phyloP scores from a whole-genome alignment of 2,113 vertebrate genomes.

The Prolemur simus region DNA sequence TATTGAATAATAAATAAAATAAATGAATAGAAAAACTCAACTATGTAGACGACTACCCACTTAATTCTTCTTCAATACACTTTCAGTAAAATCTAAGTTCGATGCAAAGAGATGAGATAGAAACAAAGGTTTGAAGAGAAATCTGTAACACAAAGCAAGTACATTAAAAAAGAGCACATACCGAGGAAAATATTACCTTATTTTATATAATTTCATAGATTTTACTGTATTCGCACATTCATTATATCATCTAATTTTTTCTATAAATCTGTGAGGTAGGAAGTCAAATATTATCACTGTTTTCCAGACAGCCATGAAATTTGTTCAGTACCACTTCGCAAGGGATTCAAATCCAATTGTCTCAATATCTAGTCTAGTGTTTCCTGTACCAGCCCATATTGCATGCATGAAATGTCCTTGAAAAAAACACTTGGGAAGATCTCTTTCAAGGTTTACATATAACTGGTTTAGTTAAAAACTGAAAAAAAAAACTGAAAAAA shows the following conservation, averaged over 20 bases:
- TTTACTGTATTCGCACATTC: background rate
- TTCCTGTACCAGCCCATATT: background rate
- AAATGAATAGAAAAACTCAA: background rate
- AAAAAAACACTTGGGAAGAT: background rate
- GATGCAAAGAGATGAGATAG: background rate
- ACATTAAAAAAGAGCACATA: background rate
- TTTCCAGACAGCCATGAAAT: background rate
- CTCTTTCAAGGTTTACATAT: constrained; percentile 32
- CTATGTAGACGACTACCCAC: background rate
- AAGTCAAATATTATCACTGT: constrained; percentile 14
- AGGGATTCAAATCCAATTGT: background rate
- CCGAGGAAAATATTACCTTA: background rate
- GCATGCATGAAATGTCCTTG: background rate
- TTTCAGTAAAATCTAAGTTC: background rate
- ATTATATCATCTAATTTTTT: background rate
- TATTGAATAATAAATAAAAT: background rate
- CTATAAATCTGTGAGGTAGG: background rate
- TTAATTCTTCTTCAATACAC: background rate
- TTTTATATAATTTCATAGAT: background rate
- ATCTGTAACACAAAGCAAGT: background rate
- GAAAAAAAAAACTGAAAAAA: no score
- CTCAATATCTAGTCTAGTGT: background rate
- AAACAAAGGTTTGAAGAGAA: background rate
- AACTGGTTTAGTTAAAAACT: background rate
- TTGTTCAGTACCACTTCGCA: constrained; percentile 17